Conservation (phyloP, 2,797 vertebrate genomes). For the Menidia menidia region DNA sequence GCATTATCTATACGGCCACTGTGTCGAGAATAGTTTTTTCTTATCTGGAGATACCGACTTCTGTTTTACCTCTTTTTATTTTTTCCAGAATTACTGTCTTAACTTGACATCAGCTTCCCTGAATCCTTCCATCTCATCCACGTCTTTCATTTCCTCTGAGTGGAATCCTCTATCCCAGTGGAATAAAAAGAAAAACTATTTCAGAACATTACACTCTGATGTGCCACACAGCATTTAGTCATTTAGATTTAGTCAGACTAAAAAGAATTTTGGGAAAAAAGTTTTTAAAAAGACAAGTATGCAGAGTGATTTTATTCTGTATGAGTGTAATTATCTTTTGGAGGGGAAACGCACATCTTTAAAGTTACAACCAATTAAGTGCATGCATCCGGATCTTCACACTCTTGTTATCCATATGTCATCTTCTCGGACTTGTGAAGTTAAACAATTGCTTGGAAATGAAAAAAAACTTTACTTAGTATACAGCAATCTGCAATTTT, state of each 20-base stretch:
- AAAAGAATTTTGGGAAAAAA: no score
- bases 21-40: conserved; percentile 11
- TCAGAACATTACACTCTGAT: background rate
- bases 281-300: background rate
- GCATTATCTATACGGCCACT: conserved; percentile 8
- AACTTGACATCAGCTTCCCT: conserved; percentile 35
- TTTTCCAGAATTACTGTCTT: conserved; percentile 38
- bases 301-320: background rate
- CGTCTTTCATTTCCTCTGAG: conserved; percentile 12
- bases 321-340: background rate
- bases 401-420: background rate
- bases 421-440: background rate
- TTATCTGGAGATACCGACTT: conserved; percentile 7
- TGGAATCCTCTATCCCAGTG: conserved; percentile 20
- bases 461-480: no score
- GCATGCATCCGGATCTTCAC: background rate
- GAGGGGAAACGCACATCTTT: background rate
- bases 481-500: no score
- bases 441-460: no score
- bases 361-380: background rate
- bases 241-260: no score
- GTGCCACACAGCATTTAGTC: background rate
- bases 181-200: background rate
- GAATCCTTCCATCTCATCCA: conserved; percentile 29
- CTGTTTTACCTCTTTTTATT: conserved; percentile 30